A percentile compares a stretch with the other conserved stretches of the same genome.
Conservation (phyloP, 2,888 invertebrate genomes). For the Cremastinae sp. region DNA sequence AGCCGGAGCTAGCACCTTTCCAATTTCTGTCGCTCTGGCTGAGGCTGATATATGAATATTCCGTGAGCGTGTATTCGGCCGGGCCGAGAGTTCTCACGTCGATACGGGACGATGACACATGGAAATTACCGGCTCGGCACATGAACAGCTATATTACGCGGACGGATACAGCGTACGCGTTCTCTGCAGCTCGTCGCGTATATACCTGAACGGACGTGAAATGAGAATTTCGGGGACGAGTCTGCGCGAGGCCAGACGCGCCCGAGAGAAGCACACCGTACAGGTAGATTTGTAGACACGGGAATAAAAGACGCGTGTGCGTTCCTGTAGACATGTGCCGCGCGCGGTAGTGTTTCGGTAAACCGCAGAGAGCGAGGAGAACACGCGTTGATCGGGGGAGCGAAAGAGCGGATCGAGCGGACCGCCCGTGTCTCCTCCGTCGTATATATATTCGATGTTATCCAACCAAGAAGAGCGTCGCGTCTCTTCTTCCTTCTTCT, state of each 20-base stretch:
- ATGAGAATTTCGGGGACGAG: slow-evolving; percentile 29
- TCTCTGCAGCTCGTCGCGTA: background rate
- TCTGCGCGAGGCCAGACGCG: slow-evolving; percentile 27
- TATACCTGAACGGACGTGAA: slow-evolving; percentile 5
- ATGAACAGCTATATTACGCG: slow-evolving; percentile 5
- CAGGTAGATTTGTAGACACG: slow-evolving; percentile 16
- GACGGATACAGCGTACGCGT: slow-evolving; percentile 10
- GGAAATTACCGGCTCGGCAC: slow-evolving; percentile 49
- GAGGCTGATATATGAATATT: background rate
- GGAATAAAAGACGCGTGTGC: slow-evolving; percentile 43
- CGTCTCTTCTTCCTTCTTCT: slow-evolving; percentile 59
- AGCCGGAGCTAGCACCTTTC: slow-evolving; percentile 23
- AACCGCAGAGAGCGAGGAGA: slow-evolving; percentile 57
- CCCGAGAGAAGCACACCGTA: slow-evolving; percentile 16
- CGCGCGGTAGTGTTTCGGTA: slow-evolving; percentile 35
- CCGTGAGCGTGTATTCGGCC: slow-evolving; percentile 9
- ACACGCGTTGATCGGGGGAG: slow-evolving; percentile 61
- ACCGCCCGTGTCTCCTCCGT: slow-evolving; percentile 59
- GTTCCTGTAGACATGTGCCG: slow-evolving; percentile 22
- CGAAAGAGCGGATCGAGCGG: slow-evolving; percentile 52
- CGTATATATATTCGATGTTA: slow-evolving; percentile 65
- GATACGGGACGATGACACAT: slow-evolving; percentile 50
- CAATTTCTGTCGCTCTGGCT: background rate
- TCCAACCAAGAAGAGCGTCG: slow-evolving; percentile 66
- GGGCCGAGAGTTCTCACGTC: slow-evolving; percentile 47